Conservation (phyloP, 2,888 invertebrate species). For the Rutpela maculata region DNA sequence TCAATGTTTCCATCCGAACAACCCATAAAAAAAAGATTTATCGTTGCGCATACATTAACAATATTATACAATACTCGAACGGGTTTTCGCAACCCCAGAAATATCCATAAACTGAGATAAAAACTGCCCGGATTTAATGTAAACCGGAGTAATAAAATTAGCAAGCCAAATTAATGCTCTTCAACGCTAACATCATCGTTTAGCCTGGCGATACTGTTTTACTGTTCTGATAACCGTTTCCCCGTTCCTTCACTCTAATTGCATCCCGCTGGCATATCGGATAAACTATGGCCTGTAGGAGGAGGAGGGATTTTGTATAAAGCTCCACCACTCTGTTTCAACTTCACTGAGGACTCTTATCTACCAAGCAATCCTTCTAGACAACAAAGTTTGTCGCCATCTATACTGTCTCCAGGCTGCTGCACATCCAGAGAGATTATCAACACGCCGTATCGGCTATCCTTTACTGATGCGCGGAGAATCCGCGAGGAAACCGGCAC, state of each 20-base stretch:
- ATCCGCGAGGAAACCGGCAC: conserved; percentile 33
- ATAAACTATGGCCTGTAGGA: conserved; percentile 62
- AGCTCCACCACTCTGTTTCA: conserved; percentile 43
- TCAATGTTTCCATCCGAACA: neutral
- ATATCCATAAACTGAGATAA: conserved; percentile 55
- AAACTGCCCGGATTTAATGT: conserved; percentile 57
- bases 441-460: conserved; percentile 15
- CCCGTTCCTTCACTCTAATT: conserved; percentile 65
- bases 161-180: conserved; percentile 64
- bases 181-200: conserved; percentile 62
- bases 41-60: conserved; percentile 54
- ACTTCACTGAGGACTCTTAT: conserved; percentile 61
- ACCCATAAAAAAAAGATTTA: conserved; percentile 51
- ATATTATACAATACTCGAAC: conserved; percentile 51
- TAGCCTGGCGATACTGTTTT: conserved; percentile 61
- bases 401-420: conserved; percentile 63
- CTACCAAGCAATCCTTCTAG: conserved; percentile 68
- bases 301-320: conserved; percentile 31
- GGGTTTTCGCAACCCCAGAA: conserved; percentile 44
- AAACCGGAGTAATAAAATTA: conserved; percentile 60
- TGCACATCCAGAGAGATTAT: conserved; percentile 36
- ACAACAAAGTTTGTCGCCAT: conserved; percentile 70
- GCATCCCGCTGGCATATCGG: conserved; percentile 63
- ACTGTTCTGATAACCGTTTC: conserved; percentile 63
- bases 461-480: conserved; percentile 19